Percentiles rank a stretch among this genome's conserved stretches.
Conservation (phyloP, 2,888 invertebrate species). For the Drosophila recens region DNA sequence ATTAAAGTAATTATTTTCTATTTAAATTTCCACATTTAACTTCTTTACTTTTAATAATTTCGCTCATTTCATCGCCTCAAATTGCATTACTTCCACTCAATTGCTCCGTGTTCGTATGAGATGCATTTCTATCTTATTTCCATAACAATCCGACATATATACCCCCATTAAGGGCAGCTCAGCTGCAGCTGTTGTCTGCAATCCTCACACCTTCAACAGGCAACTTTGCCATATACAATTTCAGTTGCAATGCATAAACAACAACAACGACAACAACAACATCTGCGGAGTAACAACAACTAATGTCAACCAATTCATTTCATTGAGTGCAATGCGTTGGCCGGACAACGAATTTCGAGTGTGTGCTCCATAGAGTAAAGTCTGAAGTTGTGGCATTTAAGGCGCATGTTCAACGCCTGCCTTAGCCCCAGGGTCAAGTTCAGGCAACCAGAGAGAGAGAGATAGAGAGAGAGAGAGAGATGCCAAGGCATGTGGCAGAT, state of each 20-base stretch:
- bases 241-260: slow-evolving; percentile 43
- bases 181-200: slow-evolving; percentile 74
- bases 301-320: slow-evolving; percentile 79
- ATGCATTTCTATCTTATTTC: slow-evolving; percentile 56
- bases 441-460: slow-evolving; percentile 40
- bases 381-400: slow-evolving; percentile 70
- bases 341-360: slow-evolving; percentile 53
- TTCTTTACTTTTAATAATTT: slow-evolving; percentile 15
- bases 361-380: slow-evolving; percentile 12
- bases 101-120: slow-evolving; percentile 13
- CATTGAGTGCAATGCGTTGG: slow-evolving; percentile 81
- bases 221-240: slow-evolving; percentile 48
- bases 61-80: background rate
- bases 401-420: slow-evolving; percentile 74
- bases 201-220: slow-evolving; percentile 67
- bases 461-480: too few relatives aligned
- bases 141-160: slow-evolving; percentile 78
- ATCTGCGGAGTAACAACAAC: slow-evolving; percentile 50
- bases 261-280: slow-evolving; percentile 26
- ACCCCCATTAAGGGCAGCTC: slow-evolving; percentile 77
- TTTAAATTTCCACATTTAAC: too few relatives aligned
- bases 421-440: slow-evolving; percentile 80
- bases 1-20: too few relatives aligned
- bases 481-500: slow-evolving; percentile 29
- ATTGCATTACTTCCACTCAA: slow-evolving; percentile 15